Conservation (phyloP, 2,888 invertebrate genomes). For the Agriopis aurantiaria region DNA sequence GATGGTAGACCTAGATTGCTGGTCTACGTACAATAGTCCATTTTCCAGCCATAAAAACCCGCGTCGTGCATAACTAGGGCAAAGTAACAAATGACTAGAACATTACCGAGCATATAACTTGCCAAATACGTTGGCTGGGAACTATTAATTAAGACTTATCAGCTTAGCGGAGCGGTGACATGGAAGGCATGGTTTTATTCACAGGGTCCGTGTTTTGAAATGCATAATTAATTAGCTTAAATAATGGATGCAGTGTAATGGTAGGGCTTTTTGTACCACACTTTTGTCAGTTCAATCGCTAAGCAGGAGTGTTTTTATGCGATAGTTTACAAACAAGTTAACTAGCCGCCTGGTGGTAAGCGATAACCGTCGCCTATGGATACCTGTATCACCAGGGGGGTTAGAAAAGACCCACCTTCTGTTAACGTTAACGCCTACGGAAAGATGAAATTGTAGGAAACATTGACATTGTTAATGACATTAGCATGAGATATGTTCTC, state of each 20-base stretch:
- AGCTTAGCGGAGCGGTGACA: slow-evolving; percentile 2
- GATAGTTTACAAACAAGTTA: too few relatives aligned
- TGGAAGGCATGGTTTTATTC: slow-evolving; percentile 18
- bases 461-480: too few relatives aligned
- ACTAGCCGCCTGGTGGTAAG: too few relatives aligned
- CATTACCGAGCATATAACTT: slow-evolving; percentile 31
- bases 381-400: too few relatives aligned
- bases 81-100: slow-evolving; percentile 29
- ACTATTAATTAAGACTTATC: slow-evolving; percentile 32
- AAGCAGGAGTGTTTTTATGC: too few relatives aligned
- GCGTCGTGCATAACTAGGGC: slow-evolving; percentile 15
- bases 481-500: too few relatives aligned
- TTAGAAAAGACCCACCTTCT: too few relatives aligned
- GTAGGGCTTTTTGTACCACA: background rate
- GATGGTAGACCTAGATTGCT: slow-evolving; percentile 7
- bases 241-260: background rate
- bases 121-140: slow-evolving; percentile 26
- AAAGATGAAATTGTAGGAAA: too few relatives aligned
- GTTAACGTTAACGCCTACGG: too few relatives aligned
- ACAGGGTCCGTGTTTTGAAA: background rate
- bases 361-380: too few relatives aligned
- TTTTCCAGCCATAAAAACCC: slow-evolving; percentile 22
- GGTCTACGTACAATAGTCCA: slow-evolving; percentile 17
- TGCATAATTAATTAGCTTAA: background rate
- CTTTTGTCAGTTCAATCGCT: background rate